A percentile compares a stretch with the other conserved stretches of the same genome.
phyloP scores from a whole-genome alignment of 2,797 vertebrate species.

The Remorina albescens region DNA sequence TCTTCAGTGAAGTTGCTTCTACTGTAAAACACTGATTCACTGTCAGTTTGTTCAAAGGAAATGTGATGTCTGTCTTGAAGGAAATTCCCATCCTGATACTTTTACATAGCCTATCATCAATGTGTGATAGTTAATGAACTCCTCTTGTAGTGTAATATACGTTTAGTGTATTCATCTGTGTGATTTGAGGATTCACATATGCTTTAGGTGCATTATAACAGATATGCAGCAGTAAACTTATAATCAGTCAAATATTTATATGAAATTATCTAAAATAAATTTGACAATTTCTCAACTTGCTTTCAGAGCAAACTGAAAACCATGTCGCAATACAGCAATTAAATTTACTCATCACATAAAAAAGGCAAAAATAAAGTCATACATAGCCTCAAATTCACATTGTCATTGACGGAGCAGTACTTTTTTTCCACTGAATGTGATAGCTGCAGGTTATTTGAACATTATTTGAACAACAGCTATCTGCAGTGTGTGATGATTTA shows the following conservation, averaged over 20 bases:
- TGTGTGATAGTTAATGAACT: neutral
- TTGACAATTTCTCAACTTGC: neutral
- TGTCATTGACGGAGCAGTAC: neutral
- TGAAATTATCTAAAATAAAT: neutral
- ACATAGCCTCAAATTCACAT: neutral
- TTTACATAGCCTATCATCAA: neutral
- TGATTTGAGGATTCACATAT: neutral
- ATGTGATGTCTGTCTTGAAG: conserved; percentile 41
- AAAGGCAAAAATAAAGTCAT: neutral
- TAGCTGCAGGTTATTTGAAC: neutral
- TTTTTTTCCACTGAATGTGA: neutral
- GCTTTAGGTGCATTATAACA: neutral
- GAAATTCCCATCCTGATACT: conserved; percentile 40
- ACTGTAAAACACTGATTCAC: conserved; percentile 44
- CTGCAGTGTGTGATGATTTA: neutral
- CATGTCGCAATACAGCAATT: neutral
- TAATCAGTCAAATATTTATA: neutral
- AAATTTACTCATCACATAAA: neutral
- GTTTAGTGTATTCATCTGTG: neutral
- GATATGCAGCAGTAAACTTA: neutral
- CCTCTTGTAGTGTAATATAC: neutral
- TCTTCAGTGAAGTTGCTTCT: conserved; percentile 55
- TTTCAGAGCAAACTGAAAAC: neutral
- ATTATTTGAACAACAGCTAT: neutral
- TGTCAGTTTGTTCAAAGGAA: conserved; percentile 63